These are phyloP conservation scores for Caenorhabditis inopinata DNA, from an alignment of 1,140 invertebrate species.

Conservation along the genomic window DNA sequence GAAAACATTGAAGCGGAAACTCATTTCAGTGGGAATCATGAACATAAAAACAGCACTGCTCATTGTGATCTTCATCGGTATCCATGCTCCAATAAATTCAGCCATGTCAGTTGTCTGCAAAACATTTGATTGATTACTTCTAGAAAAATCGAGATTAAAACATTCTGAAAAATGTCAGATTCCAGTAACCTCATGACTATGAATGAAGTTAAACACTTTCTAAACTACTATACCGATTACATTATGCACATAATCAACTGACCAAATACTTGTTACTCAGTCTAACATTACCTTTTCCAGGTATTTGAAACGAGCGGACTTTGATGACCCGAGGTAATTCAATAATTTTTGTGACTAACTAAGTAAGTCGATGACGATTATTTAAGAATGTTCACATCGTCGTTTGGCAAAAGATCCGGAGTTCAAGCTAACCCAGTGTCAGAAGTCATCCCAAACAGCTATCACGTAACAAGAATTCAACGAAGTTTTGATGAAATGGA, in stretches of 20 bases:
- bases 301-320: not conserved
- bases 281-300: not conserved
- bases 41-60: not conserved
- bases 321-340: not conserved
- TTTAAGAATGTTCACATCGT: slow-evolving; percentile 11
- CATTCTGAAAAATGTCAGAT: too few species aligned
- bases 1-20: too few species aligned
- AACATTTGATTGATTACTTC: too few species aligned
- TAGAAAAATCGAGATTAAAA: too few species aligned
- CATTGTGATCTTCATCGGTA: not conserved
- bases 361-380: not conserved
- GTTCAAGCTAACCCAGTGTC: not conserved
- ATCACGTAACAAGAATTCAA: slow-evolving; percentile 6
- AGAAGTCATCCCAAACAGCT: not conserved
- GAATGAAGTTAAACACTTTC: too few species aligned
- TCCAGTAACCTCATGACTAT: too few species aligned
- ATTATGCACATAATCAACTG: too few species aligned
- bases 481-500: slow-evolving; percentile 9
- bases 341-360: not conserved
- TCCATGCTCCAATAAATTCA: not conserved
- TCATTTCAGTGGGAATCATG: slow-evolving; percentile 27
- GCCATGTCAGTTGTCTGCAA: not conserved
- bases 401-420: not conserved
- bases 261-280: too few species aligned
- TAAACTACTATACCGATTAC: too few species aligned